A percentile compares a stretch with the other conserved stretches of the same genome.
Conservation (phyloP, 92 coral and sea anemone genomes). For the Epizoanthus ramosus region DNA sequence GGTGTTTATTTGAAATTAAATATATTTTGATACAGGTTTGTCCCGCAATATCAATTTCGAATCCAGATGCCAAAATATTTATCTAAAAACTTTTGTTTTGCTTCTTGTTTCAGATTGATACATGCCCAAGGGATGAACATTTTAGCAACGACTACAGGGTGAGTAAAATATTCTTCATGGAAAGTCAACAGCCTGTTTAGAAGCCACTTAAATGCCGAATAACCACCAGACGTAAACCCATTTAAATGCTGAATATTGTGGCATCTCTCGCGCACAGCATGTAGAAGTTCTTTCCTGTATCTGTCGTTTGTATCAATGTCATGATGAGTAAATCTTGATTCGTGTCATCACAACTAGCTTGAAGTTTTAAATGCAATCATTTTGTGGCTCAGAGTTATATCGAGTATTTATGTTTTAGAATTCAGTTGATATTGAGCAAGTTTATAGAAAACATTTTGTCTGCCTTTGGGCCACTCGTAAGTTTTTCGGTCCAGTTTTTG, state of each 20-base stretch:
- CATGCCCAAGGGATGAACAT: conserved; percentile 89
- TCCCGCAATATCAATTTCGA: neutral
- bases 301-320: too few relatives aligned
- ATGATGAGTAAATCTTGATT: too few relatives aligned
- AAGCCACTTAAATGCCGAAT: neutral
- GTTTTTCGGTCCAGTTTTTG: too few relatives aligned
- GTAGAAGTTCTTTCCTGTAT: too few relatives aligned
- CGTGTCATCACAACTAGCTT: too few relatives aligned
- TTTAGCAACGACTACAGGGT: conserved; percentile 99
- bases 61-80: neutral
- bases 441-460: too few relatives aligned
- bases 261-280: too few relatives aligned
- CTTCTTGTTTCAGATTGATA: conserved; percentile 68
- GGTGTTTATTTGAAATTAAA: conserved; percentile 1
- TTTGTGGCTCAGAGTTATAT: too few relatives aligned
- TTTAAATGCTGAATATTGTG: neutral
- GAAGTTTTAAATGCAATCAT: too few relatives aligned
- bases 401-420: too few relatives aligned
- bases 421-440: too few relatives aligned
- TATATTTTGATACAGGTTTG: neutral
- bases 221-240: neutral
- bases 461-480: too few relatives aligned
- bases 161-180: neutral
- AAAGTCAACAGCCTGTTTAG: neutral
- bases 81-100: neutral